A percentile compares a stretch with the other conserved stretches of the same genome.
These are phyloP conservation scores for Picathartes gymnocephalus DNA, from an alignment of 2,113 vertebrate genomes.

Conservation along the genomic window DNA sequence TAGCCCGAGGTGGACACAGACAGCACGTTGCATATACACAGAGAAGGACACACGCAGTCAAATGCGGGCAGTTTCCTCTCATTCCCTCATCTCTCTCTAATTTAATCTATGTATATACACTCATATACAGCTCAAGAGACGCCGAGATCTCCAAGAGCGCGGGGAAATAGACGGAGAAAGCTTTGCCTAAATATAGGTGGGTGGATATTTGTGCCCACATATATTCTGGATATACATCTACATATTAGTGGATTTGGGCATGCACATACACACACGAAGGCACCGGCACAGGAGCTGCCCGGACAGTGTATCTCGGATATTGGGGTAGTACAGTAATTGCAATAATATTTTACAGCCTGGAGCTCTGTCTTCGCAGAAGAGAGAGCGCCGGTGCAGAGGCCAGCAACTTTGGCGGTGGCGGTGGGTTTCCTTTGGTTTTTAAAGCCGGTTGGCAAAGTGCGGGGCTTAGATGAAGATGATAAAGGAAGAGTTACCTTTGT, in stretches of 20 bases:
- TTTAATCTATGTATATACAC: not conserved
- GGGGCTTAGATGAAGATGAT: not conserved
- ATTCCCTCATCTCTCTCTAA: not conserved
- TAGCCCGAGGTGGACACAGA: not conserved
- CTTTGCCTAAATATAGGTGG: not conserved
- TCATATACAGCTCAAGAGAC: not conserved
- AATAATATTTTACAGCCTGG: slow-evolving; percentile 49
- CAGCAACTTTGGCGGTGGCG: not conserved
- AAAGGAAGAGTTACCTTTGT: slow-evolving; percentile 84
- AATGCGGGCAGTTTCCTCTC: not conserved
- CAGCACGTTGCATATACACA: not conserved
- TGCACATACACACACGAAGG: not conserved
- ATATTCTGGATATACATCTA: not conserved
- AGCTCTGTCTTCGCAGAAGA: slow-evolving; percentile 34
- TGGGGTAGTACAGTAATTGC: not conserved
- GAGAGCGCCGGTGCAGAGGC: slow-evolving; percentile 15
- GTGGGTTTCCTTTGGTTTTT: not conserved
- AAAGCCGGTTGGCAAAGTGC: not conserved
- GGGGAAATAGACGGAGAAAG: not conserved
- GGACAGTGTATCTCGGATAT: not conserved
- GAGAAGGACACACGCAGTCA: not conserved
- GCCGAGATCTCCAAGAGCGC: not conserved
- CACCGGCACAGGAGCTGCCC: not conserved
- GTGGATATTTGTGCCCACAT: slow-evolving; percentile 27
- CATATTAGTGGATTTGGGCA: not conserved